These are phyloP conservation scores for Brevimyrus niger DNA, from an alignment of 2,113 vertebrate species.

Conservation along the genomic window DNA sequence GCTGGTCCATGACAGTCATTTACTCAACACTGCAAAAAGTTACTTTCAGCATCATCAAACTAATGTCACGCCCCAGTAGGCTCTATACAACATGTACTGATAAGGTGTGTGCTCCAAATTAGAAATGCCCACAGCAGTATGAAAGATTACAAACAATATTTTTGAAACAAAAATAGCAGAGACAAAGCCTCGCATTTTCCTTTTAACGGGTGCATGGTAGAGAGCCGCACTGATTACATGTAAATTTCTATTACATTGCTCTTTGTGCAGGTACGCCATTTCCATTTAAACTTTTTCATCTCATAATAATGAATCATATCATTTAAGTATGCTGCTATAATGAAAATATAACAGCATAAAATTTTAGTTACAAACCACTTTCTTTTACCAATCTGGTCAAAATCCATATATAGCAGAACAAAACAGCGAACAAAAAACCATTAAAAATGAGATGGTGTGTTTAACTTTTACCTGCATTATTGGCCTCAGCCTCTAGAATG, in stretches of 20 bases:
- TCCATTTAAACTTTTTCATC: background rate
- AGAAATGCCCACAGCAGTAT: background rate
- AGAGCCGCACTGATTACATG: background rate
- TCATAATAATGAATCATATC: background rate
- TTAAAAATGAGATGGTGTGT: background rate
- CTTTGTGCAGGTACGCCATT: background rate
- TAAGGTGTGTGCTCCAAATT: background rate
- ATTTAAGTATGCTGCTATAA: background rate
- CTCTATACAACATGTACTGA: background rate
- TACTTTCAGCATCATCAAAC: background rate
- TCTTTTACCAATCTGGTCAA: background rate
- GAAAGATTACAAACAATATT: background rate
- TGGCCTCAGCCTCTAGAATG: constrained; percentile 86
- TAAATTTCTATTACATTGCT: background rate
- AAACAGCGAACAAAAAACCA: background rate
- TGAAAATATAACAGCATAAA: background rate
- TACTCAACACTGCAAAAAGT: background rate
- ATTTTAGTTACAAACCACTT: background rate
- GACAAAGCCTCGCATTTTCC: background rate
- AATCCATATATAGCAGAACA: background rate
- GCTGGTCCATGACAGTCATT: background rate
- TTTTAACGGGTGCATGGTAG: background rate
- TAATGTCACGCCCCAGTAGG: background rate
- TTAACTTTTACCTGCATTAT: constrained; percentile 76
- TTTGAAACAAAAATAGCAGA: background rate